Percentiles rank a stretch among this genome's conserved stretches.
Evolutionary conservation across 2,113 vertebrate genomes (phyloP).

Genomic region (Ariopsis seemanni): DNA sequence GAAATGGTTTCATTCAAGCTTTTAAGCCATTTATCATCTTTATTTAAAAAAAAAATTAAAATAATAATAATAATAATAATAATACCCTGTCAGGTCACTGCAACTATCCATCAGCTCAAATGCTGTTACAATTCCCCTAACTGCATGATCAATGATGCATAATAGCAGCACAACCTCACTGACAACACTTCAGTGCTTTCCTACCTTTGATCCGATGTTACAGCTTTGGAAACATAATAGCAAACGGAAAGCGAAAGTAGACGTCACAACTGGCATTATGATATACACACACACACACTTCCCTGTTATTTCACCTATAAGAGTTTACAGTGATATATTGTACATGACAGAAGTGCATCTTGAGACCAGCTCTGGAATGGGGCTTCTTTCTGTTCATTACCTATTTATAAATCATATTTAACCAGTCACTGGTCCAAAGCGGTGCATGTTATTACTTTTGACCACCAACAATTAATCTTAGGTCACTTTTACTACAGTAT

Average conservation of each 20-base stretch:
- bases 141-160: slow-evolving; percentile 13
- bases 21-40: slow-evolving; percentile 22
- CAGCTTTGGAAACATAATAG: slow-evolving; percentile 37
- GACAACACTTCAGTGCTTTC: slow-evolving; percentile 63
- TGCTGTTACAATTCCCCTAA: slow-evolving; percentile 24
- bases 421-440: slow-evolving; percentile 29
- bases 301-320: slow-evolving; percentile 25
- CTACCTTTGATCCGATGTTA: slow-evolving; percentile 50
- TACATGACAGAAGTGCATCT: slow-evolving; percentile 42
- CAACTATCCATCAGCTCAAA: slow-evolving; percentile 43
- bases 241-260: slow-evolving; percentile 24
- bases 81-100: slow-evolving; percentile 46
- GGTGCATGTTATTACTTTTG: slow-evolving; percentile 37
- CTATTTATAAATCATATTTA: slow-evolving; percentile 17
- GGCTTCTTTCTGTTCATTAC: neutral
- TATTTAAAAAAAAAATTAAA: neutral
- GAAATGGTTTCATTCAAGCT: slow-evolving; percentile 61
- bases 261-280: slow-evolving; percentile 38
- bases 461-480: slow-evolving; percentile 28
- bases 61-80: slow-evolving; percentile 25
- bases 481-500: slow-evolving; percentile 37
- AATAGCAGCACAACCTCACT: slow-evolving; percentile 30
- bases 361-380: slow-evolving; percentile 48
- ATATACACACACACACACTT: slow-evolving; percentile 18
- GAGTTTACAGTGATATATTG: slow-evolving; percentile 28